A percentile compares a stretch with the other conserved stretches of the same genome.
Conservation (phyloP, 2,888 invertebrate genomes). For the Thecophora atra region DNA sequence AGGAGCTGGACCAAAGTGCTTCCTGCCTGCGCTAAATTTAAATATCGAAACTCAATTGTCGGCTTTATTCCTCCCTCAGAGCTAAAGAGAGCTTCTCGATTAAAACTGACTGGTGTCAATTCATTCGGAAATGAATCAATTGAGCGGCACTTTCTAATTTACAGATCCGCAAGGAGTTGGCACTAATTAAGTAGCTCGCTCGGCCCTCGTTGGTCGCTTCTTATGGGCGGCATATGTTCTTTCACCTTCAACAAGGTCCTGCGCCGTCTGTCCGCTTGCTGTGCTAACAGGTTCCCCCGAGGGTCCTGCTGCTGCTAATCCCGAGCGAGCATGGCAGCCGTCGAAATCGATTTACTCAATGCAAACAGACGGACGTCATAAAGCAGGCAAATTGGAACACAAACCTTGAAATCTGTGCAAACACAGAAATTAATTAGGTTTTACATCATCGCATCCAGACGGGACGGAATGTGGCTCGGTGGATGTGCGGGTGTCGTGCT, state of each 20-base stretch:
- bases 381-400: conserved; percentile 31
- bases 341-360: conserved; percentile 27
- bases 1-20: too few species aligned
- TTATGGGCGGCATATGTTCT: conserved; percentile 18
- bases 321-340: conserved; percentile 18
- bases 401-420: conserved; percentile 55
- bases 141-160: too few species aligned
- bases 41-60: too few species aligned
- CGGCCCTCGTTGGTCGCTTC: conserved; percentile 1
- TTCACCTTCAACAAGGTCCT: conserved; percentile 30
- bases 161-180: too few species aligned
- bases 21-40: too few species aligned
- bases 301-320: conserved; percentile 29
- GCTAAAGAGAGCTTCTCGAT: too few species aligned
- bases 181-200: conserved; percentile 16
- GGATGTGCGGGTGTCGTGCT: neutral
- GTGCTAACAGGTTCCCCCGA: neutral
- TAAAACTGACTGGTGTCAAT: too few species aligned
- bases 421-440: conserved; percentile 59
- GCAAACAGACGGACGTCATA: conserved; percentile 28
- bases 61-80: too few species aligned
- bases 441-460: conserved; percentile 20
- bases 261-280: conserved; percentile 1
- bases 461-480: conserved; percentile 10
- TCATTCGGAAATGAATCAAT: too few species aligned